A percentile compares a stretch with the other conserved stretches of the same genome.
phyloP scores from a whole-genome alignment of 2,888 invertebrate genomes.

The Coleophora flavipennella region DNA sequence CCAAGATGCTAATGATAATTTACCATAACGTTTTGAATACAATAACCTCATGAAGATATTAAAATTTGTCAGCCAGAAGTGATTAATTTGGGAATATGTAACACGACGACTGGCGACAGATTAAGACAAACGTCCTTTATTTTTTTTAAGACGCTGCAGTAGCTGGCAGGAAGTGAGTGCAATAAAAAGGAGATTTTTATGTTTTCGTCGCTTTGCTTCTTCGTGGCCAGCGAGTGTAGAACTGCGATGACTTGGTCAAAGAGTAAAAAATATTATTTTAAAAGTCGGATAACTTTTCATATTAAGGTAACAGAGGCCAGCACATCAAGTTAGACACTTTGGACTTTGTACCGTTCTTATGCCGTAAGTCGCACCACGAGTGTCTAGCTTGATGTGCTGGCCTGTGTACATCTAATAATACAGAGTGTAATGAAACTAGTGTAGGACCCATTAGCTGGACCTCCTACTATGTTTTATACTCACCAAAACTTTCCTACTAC shows the following conservation, averaged over 20 bases:
- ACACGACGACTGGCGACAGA: constrained; percentile 11
- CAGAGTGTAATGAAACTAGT: too few relatives aligned
- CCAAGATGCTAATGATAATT: constrained; percentile 3
- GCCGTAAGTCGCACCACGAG: too few relatives aligned
- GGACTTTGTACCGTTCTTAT: too few relatives aligned
- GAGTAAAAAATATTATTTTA: constrained; percentile 11
- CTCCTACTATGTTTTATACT: too few relatives aligned
- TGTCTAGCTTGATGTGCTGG: too few relatives aligned
- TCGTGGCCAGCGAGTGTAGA: constrained; percentile 27
- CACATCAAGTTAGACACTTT: too few relatives aligned
- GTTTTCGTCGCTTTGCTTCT: constrained; percentile 45
- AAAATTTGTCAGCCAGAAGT: constrained; percentile 7
- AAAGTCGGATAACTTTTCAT: neutral
- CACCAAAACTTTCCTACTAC: too few relatives aligned
- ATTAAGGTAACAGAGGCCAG: too few relatives aligned
- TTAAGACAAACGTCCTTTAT: constrained; percentile 3
- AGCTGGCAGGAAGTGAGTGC: constrained; percentile 43
- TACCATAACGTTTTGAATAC: neutral
- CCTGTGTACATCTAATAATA: too few relatives aligned
- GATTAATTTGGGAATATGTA: constrained; percentile 14
- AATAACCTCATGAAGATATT: neutral
- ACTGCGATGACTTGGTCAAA: constrained; percentile 16
- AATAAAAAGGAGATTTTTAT: constrained; percentile 52
- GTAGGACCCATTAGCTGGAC: too few relatives aligned
- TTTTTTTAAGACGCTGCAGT: constrained; percentile 23